Conservation (phyloP, 2,888 invertebrate genomes). For the Caenorhabditis zanzibari region DNA sequence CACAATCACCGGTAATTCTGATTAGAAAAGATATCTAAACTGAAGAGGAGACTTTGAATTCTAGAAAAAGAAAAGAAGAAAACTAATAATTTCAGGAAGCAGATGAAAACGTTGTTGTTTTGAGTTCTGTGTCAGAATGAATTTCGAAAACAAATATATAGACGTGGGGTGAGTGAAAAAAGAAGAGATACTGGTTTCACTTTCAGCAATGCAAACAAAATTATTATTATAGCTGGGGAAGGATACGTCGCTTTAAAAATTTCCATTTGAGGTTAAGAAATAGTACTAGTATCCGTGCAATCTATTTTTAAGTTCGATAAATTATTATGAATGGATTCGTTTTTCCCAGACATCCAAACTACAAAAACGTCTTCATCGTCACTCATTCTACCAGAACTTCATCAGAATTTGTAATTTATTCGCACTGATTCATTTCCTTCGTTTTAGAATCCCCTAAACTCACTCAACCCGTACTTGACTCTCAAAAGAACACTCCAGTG, state of each 20-base stretch:
- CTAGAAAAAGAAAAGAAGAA: neutral
- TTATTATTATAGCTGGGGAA: neutral
- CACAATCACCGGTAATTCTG: constrained; percentile 32
- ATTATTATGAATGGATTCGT: too few relatives aligned
- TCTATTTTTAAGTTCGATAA: too few relatives aligned
- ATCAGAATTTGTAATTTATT: constrained; percentile 19
- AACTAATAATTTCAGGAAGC: constrained; percentile 42
- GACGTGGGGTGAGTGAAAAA: neutral
- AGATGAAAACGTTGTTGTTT: constrained; percentile 45
- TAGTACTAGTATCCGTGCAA: too few relatives aligned
- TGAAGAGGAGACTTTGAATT: neutral
- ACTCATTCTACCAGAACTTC: constrained; percentile 5
- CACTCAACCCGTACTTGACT: neutral
- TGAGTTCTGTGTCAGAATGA: constrained; percentile 36
- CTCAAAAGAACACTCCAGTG: neutral
- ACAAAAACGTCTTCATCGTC: neutral
- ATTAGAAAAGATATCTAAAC: neutral
- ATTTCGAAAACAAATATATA: constrained; percentile 53
- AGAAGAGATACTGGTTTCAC: constrained; percentile 29
- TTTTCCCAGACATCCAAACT: neutral
- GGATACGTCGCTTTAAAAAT: neutral
- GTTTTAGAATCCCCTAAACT: neutral
- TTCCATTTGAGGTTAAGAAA: constrained; percentile 1
- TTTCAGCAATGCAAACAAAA: constrained; percentile 46
- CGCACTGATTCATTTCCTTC: neutral